These are phyloP conservation scores for Benthosema pterotum DNA, from an alignment of 2,797 vertebrate genomes.

Conservation along the genomic window DNA sequence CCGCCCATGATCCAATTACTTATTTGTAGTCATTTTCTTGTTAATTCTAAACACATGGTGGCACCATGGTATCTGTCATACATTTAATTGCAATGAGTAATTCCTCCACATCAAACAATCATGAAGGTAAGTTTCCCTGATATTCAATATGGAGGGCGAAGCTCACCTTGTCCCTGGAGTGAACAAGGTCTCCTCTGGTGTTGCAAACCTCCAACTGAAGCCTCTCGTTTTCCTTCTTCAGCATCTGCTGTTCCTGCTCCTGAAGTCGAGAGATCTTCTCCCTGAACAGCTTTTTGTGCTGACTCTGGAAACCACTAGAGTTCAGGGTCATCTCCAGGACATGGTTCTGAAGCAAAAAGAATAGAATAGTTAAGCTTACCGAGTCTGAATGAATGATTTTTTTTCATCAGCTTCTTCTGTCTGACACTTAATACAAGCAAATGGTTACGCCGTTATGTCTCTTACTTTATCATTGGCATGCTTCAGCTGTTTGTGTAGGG, in stretches of 20 bases:
- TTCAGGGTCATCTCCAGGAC: conserved; percentile 81
- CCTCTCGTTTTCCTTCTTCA: conserved; percentile 86
- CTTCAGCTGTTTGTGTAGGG: conserved; percentile 86
- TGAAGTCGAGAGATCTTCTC: conserved; percentile 79
- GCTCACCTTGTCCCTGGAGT: conserved; percentile 85
- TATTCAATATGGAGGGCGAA: too few species aligned
- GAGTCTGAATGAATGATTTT: too few species aligned
- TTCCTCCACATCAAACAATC: too few species aligned
- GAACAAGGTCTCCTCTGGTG: conserved; percentile 75
- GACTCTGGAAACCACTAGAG: conserved; percentile 79
- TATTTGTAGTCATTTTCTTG: too few species aligned
- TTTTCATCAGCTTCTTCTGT: background rate
- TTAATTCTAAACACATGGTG: background rate
- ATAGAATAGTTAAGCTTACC: background rate
- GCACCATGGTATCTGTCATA: too few species aligned
- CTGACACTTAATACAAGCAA: background rate
- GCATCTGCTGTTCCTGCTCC: conserved; percentile 83
- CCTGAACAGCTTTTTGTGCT: conserved; percentile 79
- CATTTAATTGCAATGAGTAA: too few species aligned
- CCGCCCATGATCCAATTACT: background rate
- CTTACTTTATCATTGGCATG: conserved; percentile 83
- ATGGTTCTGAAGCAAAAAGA: conserved; percentile 77
- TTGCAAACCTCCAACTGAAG: conserved; percentile 80
- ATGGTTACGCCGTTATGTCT: too few species aligned
- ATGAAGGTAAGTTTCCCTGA: too few species aligned